Percentiles rank a stretch among this genome's conserved stretches.
phyloP scores from a whole-genome alignment of 1,140 invertebrate species.

The Coelopa frigida region DNA sequence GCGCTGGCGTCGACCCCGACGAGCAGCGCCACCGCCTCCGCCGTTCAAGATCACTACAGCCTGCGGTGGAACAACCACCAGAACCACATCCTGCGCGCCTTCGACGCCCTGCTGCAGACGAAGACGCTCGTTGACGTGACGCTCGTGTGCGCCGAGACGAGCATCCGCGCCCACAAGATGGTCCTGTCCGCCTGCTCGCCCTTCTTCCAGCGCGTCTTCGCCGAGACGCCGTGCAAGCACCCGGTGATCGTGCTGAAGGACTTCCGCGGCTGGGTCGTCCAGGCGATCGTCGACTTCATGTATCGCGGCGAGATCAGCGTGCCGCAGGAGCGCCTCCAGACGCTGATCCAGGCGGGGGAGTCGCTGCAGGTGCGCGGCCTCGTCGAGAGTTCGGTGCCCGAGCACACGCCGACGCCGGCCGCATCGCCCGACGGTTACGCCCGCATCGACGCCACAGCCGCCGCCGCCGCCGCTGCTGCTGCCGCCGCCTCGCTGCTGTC shows the following conservation, averaged over 20 bases:
- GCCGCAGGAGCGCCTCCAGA: slow-evolving; percentile 70
- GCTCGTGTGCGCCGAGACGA: slow-evolving; percentile 74
- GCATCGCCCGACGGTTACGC: slow-evolving; percentile 52
- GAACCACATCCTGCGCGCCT: slow-evolving; percentile 73
- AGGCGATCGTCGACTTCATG: slow-evolving; percentile 87
- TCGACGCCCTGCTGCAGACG: slow-evolving; percentile 74
- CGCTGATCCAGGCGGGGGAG: slow-evolving; percentile 77
- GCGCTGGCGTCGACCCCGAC: background rate
- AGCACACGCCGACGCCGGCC: slow-evolving; percentile 56
- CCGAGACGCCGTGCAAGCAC: slow-evolving; percentile 87
- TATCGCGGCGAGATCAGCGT: slow-evolving; percentile 85
- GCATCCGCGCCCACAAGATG: slow-evolving; percentile 80
- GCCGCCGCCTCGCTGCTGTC: slow-evolving; percentile 29
- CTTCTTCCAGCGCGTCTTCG: slow-evolving; percentile 81
- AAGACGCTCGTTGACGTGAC: slow-evolving; percentile 84
- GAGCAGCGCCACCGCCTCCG: slow-evolving; percentile 37
- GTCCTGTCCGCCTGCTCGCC: slow-evolving; percentile 85
- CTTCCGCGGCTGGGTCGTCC: slow-evolving; percentile 76
- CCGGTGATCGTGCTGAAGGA: slow-evolving; percentile 87
- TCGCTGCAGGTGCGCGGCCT: slow-evolving; percentile 74
- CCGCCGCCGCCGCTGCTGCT: slow-evolving; percentile 47
- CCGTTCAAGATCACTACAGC: slow-evolving; percentile 72
- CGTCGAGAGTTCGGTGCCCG: slow-evolving; percentile 60
- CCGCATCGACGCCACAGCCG: slow-evolving; percentile 36
- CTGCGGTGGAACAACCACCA: slow-evolving; percentile 90